phyloP scores from a whole-genome alignment of 2,113 vertebrate genomes.

The Trogon surrucura region DNA sequence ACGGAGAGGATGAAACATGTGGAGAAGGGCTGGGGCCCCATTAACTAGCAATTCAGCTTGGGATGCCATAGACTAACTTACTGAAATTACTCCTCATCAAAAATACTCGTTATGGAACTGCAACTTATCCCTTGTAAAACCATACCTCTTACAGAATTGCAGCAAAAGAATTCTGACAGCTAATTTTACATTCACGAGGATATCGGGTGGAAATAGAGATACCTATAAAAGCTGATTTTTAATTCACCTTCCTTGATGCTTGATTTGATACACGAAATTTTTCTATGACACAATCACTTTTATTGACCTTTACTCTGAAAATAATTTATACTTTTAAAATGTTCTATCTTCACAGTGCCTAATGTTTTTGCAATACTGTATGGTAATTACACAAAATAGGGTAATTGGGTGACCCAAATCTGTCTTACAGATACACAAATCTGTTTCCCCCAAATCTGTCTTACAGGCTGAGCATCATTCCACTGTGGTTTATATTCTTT shows the following conservation, averaged over 20 bases:
- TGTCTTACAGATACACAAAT: neutral
- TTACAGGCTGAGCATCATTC: neutral
- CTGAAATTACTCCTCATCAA: neutral
- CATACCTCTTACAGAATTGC: neutral
- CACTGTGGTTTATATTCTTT: neutral
- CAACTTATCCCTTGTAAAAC: neutral
- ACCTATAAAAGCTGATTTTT: neutral
- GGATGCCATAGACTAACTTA: neutral
- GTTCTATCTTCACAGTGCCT: neutral
- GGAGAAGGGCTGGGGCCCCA: neutral
- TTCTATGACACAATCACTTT: neutral
- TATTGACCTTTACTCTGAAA: neutral
- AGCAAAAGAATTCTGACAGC: neutral
- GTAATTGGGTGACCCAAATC: neutral
- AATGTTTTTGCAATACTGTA: neutral
- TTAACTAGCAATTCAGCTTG: neutral
- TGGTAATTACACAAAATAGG: neutral
- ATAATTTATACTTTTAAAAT: neutral
- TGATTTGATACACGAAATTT: neutral
- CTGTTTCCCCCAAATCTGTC: neutral
- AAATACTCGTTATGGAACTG: neutral
- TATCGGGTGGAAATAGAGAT: neutral
- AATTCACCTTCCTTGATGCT: neutral
- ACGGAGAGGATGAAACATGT: neutral
- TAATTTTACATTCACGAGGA: neutral